These are phyloP conservation scores for Aegotheles bennettii DNA, from an alignment of 2,113 vertebrate species.

Conservation along the genomic window DNA sequence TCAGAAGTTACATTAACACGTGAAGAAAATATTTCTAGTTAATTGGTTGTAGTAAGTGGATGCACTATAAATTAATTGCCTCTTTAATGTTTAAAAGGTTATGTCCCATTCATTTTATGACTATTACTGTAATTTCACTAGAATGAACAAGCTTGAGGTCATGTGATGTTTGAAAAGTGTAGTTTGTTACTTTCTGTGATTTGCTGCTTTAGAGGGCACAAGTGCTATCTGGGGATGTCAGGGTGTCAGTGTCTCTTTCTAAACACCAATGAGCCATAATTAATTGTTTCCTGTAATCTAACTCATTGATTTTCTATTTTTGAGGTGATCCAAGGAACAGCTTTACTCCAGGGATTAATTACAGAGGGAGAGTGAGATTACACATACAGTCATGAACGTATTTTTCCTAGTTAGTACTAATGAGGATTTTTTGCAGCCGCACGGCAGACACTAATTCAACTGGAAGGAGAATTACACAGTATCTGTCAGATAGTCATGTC, in stretches of 20 bases:
- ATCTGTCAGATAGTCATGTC: not conserved
- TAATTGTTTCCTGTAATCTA: conserved; percentile 47
- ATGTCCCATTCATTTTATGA: conserved; percentile 8
- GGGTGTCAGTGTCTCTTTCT: conserved; percentile 5
- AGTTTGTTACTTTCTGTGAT: conserved; percentile 14
- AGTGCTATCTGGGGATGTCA: not conserved
- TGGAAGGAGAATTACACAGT: not conserved
- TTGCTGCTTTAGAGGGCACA: not conserved
- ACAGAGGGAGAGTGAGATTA: not conserved
- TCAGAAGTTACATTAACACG: not conserved
- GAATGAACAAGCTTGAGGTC: not conserved
- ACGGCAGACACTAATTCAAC: not conserved
- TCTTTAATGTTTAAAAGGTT: conserved; percentile 11
- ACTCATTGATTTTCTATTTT: conserved; percentile 10
- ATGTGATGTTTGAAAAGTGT: not conserved
- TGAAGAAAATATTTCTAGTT: conserved; percentile 21
- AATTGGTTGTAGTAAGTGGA: not conserved
- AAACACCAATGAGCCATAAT: conserved; percentile 1
- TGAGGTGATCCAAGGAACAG: conserved; percentile 5
- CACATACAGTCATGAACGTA: not conserved
- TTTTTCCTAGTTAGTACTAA: conserved; percentile 25
- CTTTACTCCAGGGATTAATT: conserved; percentile 43
- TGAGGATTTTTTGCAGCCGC: not conserved
- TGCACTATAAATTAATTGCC: conserved; percentile 5
- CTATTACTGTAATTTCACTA: not conserved